Evolutionary conservation across 1,140 invertebrate species (phyloP).

Genomic region (Himalopsyche phryganea): DNA sequence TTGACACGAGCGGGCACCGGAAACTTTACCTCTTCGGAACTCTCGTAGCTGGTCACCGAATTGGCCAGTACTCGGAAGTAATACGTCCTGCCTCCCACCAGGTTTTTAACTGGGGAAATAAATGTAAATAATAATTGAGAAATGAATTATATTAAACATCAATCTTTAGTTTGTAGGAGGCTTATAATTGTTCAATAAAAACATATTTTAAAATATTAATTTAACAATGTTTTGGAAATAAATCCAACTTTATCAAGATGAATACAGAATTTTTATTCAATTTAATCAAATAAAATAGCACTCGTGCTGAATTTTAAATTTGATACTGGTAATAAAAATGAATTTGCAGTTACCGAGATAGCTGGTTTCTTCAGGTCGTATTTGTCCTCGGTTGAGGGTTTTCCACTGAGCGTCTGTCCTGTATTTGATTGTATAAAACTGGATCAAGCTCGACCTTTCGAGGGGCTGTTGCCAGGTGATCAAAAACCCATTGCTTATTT

Average conservation of each 20-base stretch:
- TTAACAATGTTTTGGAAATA: too few species aligned
- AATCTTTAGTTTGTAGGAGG: too few species aligned
- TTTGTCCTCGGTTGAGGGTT: conserved; percentile 79
- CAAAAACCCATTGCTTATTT: conserved; percentile 80
- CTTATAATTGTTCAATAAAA: too few species aligned
- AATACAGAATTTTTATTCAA: too few species aligned
- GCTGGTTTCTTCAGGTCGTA: conserved; percentile 81
- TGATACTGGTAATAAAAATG: not conserved
- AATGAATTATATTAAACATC: too few species aligned
- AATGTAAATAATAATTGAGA: conserved; percentile 33
- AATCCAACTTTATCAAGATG: too few species aligned
- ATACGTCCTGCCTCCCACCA: conserved; percentile 84
- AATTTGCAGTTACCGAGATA: conserved; percentile 64
- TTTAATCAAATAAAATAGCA: too few species aligned
- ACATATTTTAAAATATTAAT: too few species aligned
- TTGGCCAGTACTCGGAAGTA: conserved; percentile 86
- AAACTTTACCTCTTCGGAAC: conserved; percentile 81
- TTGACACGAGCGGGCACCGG: conserved; percentile 83
- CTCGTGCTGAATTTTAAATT: too few species aligned
- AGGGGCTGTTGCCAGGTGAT: conserved; percentile 85
- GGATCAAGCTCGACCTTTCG: conserved; percentile 72
- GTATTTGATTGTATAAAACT: conserved; percentile 90
- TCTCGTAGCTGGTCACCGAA: conserved; percentile 76
- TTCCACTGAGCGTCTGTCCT: conserved; percentile 84
- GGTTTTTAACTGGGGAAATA: conserved; percentile 72